phyloP scores from a whole-genome alignment of 2,797 vertebrate genomes.

The Petrocephalus schoutedeni region DNA sequence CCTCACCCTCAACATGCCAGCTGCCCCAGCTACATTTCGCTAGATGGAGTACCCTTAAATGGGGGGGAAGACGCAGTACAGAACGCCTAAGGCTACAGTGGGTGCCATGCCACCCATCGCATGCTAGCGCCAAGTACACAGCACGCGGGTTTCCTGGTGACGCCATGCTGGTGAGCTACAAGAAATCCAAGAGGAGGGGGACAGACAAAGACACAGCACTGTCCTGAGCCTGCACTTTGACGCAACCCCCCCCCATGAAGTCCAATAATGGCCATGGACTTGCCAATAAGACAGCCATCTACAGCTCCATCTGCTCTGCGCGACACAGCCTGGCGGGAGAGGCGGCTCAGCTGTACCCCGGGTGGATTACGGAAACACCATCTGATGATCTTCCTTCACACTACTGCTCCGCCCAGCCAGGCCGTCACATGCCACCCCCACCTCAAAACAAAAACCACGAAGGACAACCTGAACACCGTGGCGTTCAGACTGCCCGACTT shows the following conservation, averaged over 20 bases:
- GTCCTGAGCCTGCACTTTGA: not conserved
- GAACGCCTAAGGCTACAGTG: not conserved
- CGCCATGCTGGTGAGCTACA: not conserved
- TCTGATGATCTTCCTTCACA: slow-evolving; percentile 36
- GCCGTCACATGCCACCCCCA: not conserved
- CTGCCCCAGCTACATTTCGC: not conserved
- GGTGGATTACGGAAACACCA: slow-evolving; percentile 36
- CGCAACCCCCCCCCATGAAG: slow-evolving; percentile 2
- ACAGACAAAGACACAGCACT: not conserved
- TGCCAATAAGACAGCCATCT: slow-evolving; percentile 32
- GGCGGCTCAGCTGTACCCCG: slow-evolving; percentile 7
- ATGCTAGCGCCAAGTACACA: not conserved
- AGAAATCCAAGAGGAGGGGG: not conserved
- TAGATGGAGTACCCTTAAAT: not conserved
- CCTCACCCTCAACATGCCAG: not conserved
- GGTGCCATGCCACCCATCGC: not conserved
- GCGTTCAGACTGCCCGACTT: not conserved
- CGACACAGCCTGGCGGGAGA: slow-evolving; percentile 13
- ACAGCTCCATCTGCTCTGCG: slow-evolving; percentile 31
- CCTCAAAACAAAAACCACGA: not conserved
- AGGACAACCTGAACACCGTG: not conserved
- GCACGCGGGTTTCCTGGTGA: not conserved
- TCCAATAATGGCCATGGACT: slow-evolving; percentile 13
- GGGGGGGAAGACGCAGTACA: not conserved
- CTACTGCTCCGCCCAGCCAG: not conserved